These are phyloP conservation scores for Sceloporus undulatus DNA, from an alignment of 2,113 vertebrate genomes.

Conservation along the genomic window DNA sequence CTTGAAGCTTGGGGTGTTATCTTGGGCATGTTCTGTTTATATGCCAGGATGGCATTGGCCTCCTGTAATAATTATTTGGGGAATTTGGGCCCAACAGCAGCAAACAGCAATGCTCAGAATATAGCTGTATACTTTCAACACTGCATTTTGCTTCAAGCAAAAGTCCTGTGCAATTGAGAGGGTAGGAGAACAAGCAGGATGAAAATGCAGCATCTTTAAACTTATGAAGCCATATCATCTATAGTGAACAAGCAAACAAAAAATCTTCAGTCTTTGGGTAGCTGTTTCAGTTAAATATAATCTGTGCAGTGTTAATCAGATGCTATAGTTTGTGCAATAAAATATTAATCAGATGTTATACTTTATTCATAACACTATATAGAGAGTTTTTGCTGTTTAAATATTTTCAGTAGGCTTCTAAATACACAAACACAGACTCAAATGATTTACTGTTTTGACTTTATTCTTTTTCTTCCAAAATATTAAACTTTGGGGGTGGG, in stretches of 20 bases:
- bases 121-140: slow-evolving; percentile 45
- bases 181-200: not conserved
- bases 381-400: not conserved
- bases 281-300: slow-evolving; percentile 39
- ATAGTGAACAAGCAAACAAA: slow-evolving; percentile 8
- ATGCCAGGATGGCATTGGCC: slow-evolving; percentile 75
- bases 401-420: not conserved
- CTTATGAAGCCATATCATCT: slow-evolving; percentile 9
- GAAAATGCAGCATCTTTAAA: not conserved
- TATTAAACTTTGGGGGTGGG: not conserved
- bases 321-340: slow-evolving; percentile 17
- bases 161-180: slow-evolving; percentile 49
- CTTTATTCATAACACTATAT: not conserved
- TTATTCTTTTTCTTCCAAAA: slow-evolving; percentile 1
- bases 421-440: not conserved
- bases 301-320: slow-evolving; percentile 44
- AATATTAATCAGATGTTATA: slow-evolving; percentile 28
- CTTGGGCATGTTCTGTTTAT: slow-evolving; percentile 80
- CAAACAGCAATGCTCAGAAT: slow-evolving; percentile 62
- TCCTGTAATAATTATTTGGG: slow-evolving; percentile 77
- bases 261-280: not conserved
- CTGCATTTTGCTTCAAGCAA: slow-evolving; percentile 29
- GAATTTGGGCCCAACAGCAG: slow-evolving; percentile 72
- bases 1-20: slow-evolving; percentile 79
- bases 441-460: not conserved